Evolutionary conservation across 2,888 invertebrate species (phyloP), one percentile per base, ranked within the genome.

Genomic region (Hemithea aestivaria): DNA sequence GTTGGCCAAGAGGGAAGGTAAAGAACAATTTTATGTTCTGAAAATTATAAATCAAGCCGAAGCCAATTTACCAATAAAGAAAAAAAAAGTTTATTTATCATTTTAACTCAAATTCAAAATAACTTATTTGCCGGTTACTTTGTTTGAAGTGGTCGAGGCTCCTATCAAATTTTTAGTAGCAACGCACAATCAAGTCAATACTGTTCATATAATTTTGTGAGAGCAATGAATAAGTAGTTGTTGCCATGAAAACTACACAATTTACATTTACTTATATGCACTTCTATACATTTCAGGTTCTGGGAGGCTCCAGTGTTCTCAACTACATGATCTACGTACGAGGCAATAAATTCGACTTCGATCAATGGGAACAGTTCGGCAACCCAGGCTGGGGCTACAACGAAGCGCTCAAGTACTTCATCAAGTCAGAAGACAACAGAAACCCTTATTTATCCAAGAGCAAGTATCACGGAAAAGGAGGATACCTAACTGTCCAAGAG

Each of bases 271-370:
- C n/a, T n/a, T n/a, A n/a, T n/a, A n/a, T n/a, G n/a, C n/a, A n/a
- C n/a, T n/a, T n/a, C n/a, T n/a, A n/a, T n/a, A n/a, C n/a, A n/a
- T 79, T 81, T 8, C 75, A 84, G 84, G 95, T 96, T 1, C 88
- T 97, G 0, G 97, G 97, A 1, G 97, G 97, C 0, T 94, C 94
- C 0, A 94, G 94, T 53, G 93, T 94, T 0, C 84, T 96, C 0
- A 97, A 97, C 68, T 95, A 95, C 70, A 96, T 97, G 96, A 88
- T 96, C 2, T 97, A 97, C 70, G 94, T 96, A 0, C 84, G 97
- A 46, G 97, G 97, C 6, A 94, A 92, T 67, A 88, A 89, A 37
- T 88, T 91, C 54, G 98, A 98, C 69, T 98, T 95, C 73, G 95
- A 97, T 66, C 89, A 91, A 27, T 98, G 98, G 97, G 95, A 95